Percentiles rank a stretch among this genome's conserved stretches.
These are phyloP conservation scores for Napeogenes sylphis DNA, from an alignment of 2,888 invertebrate genomes.

Conservation along the genomic window DNA sequence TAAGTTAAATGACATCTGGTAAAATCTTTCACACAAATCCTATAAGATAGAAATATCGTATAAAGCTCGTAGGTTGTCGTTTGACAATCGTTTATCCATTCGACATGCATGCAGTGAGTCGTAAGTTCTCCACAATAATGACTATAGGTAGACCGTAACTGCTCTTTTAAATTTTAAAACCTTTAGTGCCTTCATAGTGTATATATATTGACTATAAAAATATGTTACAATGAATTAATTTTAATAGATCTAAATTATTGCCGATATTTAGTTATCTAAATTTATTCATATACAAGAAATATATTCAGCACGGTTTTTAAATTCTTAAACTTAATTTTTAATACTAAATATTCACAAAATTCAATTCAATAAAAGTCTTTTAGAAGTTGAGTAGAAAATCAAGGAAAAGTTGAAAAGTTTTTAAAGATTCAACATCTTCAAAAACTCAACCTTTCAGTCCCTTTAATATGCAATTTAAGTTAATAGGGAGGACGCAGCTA, in stretches of 20 bases:
- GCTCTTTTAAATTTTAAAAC: conserved; percentile 22
- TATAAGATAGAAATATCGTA: too few relatives aligned
- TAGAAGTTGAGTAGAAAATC: conserved; percentile 5
- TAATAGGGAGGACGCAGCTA: conserved; percentile 20
- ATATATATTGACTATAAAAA: too few relatives aligned
- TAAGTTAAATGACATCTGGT: too few relatives aligned
- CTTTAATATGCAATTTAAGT: conserved; percentile 25
- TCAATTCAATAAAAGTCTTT: conserved; percentile 1
- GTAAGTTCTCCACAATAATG: conserved; percentile 30
- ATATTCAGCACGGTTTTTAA: not conserved
- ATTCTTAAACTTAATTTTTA: too few relatives aligned
- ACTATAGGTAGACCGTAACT: conserved; percentile 17
- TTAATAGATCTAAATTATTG: too few relatives aligned
- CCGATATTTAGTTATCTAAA: too few relatives aligned
- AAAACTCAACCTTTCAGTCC: conserved; percentile 20
- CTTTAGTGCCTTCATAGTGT: conserved; percentile 12
- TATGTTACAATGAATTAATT: too few relatives aligned
- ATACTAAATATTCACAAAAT: not conserved
- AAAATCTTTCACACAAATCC: too few relatives aligned
- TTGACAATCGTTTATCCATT: conserved; percentile 48
- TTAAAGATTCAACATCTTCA: conserved; percentile 20
- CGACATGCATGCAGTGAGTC: conserved; percentile 42
- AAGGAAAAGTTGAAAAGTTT: conserved; percentile 16
- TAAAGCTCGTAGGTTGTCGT: conserved; percentile 14
- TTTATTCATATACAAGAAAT: not conserved